Evolutionary conservation across 2,888 invertebrate species (phyloP).

Genomic region (Coremacera marginata): DNA sequence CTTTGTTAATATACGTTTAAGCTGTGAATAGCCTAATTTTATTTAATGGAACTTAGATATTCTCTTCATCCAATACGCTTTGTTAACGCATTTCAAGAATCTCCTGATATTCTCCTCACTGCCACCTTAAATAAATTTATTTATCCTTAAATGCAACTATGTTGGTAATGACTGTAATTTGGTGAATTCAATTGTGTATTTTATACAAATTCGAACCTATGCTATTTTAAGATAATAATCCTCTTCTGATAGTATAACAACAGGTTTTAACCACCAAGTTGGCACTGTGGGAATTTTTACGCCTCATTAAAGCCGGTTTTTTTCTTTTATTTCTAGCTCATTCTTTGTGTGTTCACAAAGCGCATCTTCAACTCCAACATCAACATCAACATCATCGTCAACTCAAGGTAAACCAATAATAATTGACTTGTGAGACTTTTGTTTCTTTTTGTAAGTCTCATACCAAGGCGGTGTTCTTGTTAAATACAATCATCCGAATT

Average conservation of each 20-base stretch:
- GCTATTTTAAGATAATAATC: no score
- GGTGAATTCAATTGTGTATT: neutral
- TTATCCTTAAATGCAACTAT: neutral
- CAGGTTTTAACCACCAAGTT: neutral
- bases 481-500: neutral
- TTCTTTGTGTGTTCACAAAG: neutral
- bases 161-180: neutral
- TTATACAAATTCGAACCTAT: neutral
- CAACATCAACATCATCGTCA: neutral
- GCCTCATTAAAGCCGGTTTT: constrained; percentile 7
- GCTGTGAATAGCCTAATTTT: no score
- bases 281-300: constrained; percentile 26
- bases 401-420: constrained; percentile 26
- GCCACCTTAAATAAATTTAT: neutral
- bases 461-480: neutral
- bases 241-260: neutral
- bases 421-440: constrained; percentile 25
- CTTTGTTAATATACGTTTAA: no score
- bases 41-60: no score
- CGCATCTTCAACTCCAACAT: neutral
- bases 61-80: no score
- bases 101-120: no score
- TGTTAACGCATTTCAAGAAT: no score
- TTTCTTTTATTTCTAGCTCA: neutral
- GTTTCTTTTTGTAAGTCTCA: neutral